phyloP scores from a whole-genome alignment of 2,113 vertebrate genomes.

The Peromyscus maniculatus region DNA sequence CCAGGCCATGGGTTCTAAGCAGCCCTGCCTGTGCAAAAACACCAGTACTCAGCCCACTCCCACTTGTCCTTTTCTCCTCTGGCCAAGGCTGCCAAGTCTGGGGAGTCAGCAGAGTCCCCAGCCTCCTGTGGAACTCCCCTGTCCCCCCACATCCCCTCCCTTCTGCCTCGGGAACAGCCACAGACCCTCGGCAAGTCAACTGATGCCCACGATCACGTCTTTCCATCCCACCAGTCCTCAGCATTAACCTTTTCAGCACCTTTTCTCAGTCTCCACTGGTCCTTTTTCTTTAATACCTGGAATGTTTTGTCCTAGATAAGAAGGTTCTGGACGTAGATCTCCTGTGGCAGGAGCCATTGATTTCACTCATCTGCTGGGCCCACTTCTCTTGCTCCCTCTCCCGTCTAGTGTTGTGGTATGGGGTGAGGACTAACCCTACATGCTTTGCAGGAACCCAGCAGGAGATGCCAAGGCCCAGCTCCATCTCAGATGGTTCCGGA shows the following conservation, averaged over 20 bases:
- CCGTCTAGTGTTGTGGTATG: neutral
- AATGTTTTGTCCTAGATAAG: neutral
- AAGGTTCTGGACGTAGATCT: neutral
- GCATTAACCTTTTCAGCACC: neutral
- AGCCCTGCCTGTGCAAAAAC: neutral
- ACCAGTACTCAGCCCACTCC: neutral
- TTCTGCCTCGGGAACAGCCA: neutral
- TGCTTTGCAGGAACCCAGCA: neutral
- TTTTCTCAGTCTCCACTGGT: neutral
- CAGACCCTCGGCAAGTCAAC: neutral
- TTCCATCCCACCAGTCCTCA: neutral
- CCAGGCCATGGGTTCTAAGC: rapidly evolving
- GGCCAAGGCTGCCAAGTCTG: neutral
- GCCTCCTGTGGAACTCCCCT: neutral
- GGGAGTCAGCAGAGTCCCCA: neutral
- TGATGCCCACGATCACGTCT: neutral
- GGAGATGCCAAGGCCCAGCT: neutral
- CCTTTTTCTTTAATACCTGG: neutral
- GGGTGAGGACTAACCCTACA: neutral
- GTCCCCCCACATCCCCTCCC: neutral
- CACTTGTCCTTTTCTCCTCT: neutral
- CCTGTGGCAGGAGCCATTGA: neutral
- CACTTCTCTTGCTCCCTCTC: neutral
- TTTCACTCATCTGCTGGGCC: neutral
- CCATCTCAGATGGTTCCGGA: neutral